These are phyloP conservation scores for Vireo altiloquus DNA, from an alignment of 2,113 vertebrate species.

Conservation along the genomic window DNA sequence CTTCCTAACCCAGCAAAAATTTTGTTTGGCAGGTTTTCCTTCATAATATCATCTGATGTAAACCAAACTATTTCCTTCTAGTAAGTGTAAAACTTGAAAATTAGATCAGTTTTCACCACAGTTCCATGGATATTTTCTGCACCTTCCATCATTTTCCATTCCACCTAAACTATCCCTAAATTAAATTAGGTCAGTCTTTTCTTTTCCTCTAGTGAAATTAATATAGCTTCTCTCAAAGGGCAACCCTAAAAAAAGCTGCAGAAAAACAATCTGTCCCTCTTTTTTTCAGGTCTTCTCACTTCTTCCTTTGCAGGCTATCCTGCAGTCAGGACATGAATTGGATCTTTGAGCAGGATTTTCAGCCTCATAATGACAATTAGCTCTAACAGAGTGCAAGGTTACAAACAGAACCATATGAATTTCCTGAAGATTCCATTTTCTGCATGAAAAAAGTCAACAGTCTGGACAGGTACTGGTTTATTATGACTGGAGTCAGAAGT, in stretches of 20 bases:
- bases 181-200: neutral
- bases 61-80: neutral
- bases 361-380: neutral
- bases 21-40: neutral
- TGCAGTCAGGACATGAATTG: neutral
- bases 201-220: neutral
- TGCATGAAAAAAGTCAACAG: neutral
- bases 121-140: neutral
- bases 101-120: neutral
- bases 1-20: neutral
- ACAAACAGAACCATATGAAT: neutral
- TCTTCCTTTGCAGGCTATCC: neutral
- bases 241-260: neutral
- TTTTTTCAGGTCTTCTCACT: neutral
- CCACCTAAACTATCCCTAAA: neutral
- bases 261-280: neutral
- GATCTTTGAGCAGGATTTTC: neutral
- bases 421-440: neutral
- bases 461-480: neutral
- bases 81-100: neutral
- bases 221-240: neutral
- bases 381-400: neutral
- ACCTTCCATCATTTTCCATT: neutral
- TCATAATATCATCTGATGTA: neutral
- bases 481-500: neutral